Evolutionary conservation across 2,113 vertebrate species (phyloP), one percentile per base, ranked within the genome.

Genomic region (Dipodomys stephensi): DNA sequence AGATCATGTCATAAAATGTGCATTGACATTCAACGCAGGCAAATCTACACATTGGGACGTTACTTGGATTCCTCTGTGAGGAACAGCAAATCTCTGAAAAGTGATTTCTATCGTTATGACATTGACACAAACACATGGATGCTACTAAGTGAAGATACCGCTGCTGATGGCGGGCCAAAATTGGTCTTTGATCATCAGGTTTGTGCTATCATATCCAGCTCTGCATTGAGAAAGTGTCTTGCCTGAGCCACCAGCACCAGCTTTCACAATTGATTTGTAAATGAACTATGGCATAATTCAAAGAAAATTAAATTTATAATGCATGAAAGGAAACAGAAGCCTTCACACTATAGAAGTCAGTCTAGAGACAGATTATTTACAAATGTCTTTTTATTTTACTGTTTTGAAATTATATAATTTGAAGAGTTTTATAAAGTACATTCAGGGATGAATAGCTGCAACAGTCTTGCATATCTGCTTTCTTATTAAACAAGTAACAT

Each of bases 1-100:
- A 98, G 99, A 25, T 99, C 99, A 1, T 99, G 99, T 96, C 99
- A 99, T 97, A 99, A 99, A 98, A 99, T 99, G 99, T 99, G 99
- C 97, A 99, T 99, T 46, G 99, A 99, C 97, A 99, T 99, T 28
- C 99, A 99, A 4, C 97, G 99, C 22, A 98, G 99, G 62, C 99
- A 99, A 96, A 99, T 99, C 97, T 99, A 99, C 97, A 99, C 99
- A 0, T 97, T 99, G 94, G 99, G 99, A 7, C 99, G 99, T 30
- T 99, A 99, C 86, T 97, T 99, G 97, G 99, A 99, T 98, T 99
- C 99, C 96, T 99, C 99, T 0, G 99, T 99, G 97, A 98, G 99
- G 97, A 99, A 99, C 98, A 99, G 99, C 98, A 99, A 99, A 80
- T 99, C 99, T 69, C 98, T 99, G 95, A 99, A 99, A 96, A 99